Evolutionary conservation across 1,140 invertebrate species (phyloP).

Genomic region (Homalodisca vitripennis): DNA sequence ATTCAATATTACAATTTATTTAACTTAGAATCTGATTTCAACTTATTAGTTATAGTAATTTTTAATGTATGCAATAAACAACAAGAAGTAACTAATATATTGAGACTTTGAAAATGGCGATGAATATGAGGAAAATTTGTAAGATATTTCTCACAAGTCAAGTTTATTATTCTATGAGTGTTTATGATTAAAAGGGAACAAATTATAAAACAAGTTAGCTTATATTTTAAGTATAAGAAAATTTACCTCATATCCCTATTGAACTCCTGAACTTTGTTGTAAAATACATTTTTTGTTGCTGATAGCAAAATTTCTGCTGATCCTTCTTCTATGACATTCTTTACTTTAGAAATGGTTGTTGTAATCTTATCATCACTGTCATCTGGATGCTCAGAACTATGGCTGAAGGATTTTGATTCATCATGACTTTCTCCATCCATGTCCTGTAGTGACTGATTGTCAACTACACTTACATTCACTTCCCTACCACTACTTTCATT

Average conservation of each 20-base stretch:
- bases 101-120: background rate
- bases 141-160: background rate
- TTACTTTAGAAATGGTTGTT: background rate
- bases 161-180: background rate
- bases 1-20: too few species aligned
- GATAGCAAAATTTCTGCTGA: conserved; percentile 21
- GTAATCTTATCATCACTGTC: background rate
- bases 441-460: background rate
- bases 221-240: conserved; percentile 5
- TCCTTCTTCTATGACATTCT: conserved; percentile 20
- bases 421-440: conserved; percentile 2
- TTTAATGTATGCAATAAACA: background rate
- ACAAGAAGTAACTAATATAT: background rate
- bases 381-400: background rate
- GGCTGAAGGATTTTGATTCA: background rate
- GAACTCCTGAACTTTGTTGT: conserved; percentile 97
- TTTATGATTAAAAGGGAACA: background rate
- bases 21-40: too few species aligned
- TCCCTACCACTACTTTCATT: background rate
- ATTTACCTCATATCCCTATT: conserved; percentile 89
- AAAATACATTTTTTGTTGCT: conserved; percentile 78
- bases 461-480: background rate
- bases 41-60: too few species aligned
- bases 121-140: background rate
- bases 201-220: too few species aligned